Evolutionary conservation across 2,113 vertebrate species (phyloP).

Genomic region (Microtus montanus): DNA sequence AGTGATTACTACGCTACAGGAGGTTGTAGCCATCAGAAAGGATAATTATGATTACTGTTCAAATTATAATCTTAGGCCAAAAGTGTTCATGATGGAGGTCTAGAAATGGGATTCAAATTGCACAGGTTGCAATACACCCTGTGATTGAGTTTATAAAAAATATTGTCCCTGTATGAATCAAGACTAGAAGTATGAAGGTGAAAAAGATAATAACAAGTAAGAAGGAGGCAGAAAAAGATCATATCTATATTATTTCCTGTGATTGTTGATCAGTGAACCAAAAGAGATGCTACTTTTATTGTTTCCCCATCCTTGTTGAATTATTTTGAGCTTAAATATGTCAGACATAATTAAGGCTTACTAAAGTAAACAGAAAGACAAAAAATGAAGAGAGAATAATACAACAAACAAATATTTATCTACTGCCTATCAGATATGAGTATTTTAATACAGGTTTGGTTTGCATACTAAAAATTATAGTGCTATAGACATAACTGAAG

Average conservation of each 20-base stretch:
- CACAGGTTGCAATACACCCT: not conserved
- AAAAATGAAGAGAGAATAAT: not conserved
- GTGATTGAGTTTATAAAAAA: not conserved
- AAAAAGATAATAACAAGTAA: not conserved
- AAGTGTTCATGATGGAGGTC: conserved; percentile 11
- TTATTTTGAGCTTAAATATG: conserved; percentile 53
- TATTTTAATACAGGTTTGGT: not conserved
- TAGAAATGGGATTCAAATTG: not conserved
- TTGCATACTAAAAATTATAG: not conserved
- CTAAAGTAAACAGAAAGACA: conserved; percentile 81
- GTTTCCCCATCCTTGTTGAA: conserved; percentile 70
- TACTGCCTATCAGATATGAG: not conserved
- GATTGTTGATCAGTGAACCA: conserved; percentile 75
- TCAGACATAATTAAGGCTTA: conserved; percentile 74
- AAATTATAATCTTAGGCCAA: not conserved
- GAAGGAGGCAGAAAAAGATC: not conserved
- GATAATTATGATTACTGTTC: not conserved
- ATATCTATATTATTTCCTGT: conserved; percentile 74
- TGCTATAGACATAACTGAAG: not conserved
- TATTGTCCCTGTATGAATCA: not conserved
- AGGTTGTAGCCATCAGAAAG: not conserved
- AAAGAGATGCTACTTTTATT: conserved; percentile 62
- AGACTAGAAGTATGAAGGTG: not conserved
- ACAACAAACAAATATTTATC: not conserved
- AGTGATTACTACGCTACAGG: not conserved